Evolutionary conservation across 1,140 invertebrate species (phyloP).

Genomic region (Drosophila athabasca): DNA sequence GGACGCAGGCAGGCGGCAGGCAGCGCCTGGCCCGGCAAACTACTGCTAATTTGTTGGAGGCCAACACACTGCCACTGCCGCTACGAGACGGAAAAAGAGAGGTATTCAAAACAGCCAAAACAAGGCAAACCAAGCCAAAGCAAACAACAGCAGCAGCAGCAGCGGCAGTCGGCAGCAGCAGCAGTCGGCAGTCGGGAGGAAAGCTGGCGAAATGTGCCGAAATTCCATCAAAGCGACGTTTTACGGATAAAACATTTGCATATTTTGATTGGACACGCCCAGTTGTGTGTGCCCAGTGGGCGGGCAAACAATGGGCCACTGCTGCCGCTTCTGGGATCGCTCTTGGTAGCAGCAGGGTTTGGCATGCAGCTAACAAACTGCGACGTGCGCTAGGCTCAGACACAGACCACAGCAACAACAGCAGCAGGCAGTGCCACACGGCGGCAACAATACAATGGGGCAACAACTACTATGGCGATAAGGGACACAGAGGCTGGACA

Average conservation of each 20-base stretch:
- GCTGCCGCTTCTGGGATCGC: conserved; percentile 26
- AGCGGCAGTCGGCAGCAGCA: not conserved
- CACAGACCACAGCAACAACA: conserved; percentile 26
- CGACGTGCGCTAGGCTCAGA: conserved; percentile 64
- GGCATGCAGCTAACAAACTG: conserved; percentile 66
- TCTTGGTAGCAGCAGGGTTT: conserved; percentile 12
- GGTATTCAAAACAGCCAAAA: conserved; percentile 46
- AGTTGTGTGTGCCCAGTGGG: conserved; percentile 64
- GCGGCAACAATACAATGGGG: conserved; percentile 33
- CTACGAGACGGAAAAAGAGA: conserved; percentile 26
- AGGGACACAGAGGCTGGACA: conserved; percentile 49
- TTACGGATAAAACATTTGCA: conserved; percentile 80
- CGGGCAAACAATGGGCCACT: conserved; percentile 66
- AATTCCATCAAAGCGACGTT: conserved; percentile 79
- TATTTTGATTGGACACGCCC: conserved; percentile 80
- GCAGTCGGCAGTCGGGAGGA: conserved; percentile 1
- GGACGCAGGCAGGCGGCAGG: no score
- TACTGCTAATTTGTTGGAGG: conserved; percentile 71
- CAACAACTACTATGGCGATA: conserved; percentile 49
- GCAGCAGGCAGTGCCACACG: conserved; percentile 26
- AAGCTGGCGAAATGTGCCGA: conserved; percentile 67
- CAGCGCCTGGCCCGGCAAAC: conserved; percentile 44
- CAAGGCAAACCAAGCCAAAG: conserved; percentile 66
- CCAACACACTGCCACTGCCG: not conserved
- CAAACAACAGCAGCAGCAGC: conserved; percentile 57